Conservation (phyloP, 2,113 vertebrate genomes). For the Mus spicilegus region DNA sequence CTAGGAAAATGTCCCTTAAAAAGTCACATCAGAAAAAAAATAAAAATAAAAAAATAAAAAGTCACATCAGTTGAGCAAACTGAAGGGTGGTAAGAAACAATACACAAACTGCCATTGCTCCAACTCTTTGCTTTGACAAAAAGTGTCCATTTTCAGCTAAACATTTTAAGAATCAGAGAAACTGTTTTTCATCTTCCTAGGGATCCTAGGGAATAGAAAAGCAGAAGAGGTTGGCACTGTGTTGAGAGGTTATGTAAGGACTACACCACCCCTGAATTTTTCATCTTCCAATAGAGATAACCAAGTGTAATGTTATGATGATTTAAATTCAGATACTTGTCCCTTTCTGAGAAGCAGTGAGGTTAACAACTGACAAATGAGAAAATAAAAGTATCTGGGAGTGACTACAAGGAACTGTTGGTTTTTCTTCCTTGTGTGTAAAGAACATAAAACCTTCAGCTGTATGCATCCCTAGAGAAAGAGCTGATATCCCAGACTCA, state of each 20-base stretch:
- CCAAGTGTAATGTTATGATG: background rate
- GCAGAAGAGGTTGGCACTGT: background rate
- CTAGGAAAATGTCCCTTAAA: background rate
- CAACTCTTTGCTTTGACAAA: background rate
- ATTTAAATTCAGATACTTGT: slow-evolving; percentile 1
- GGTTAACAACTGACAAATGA: slow-evolving; percentile 16
- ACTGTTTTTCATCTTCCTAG: background rate
- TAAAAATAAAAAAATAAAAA: no score
- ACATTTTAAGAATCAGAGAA: background rate
- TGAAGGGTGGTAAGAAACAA: background rate
- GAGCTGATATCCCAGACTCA: background rate
- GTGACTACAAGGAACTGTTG: background rate
- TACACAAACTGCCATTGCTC: background rate
- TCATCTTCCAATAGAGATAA: slow-evolving; percentile 13
- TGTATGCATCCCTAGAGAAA: slow-evolving; percentile 47
- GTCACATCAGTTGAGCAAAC: background rate
- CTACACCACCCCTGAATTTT: background rate
- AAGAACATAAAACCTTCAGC: slow-evolving; percentile 34
- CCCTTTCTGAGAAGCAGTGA: slow-evolving; percentile 9
- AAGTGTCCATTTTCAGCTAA: background rate
- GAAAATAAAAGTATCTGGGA: slow-evolving; percentile 53
- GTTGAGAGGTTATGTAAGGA: background rate
- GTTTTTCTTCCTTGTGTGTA: slow-evolving; percentile 8
- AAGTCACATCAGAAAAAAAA: background rate
- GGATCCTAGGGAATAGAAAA: background rate